phyloP scores from a whole-genome alignment of 2,888 invertebrate species.

The Hipparchia sbordonii region DNA sequence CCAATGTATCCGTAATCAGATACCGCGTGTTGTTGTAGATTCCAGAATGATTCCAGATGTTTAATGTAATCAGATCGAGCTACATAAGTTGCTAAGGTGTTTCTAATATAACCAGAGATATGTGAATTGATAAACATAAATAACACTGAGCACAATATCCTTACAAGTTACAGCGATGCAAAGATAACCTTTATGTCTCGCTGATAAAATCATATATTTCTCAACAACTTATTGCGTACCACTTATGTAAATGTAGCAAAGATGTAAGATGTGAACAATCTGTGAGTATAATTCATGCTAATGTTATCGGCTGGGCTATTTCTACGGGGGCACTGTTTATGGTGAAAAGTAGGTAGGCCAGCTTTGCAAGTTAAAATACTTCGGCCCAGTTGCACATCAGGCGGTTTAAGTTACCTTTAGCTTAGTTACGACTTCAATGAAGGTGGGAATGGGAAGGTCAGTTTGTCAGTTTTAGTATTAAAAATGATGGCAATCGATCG shows the following conservation, averaged over 20 bases:
- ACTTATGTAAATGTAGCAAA: conserved; percentile 36
- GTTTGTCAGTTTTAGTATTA: no score
- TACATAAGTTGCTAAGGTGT: conserved; percentile 18
- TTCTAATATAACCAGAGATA: conserved; percentile 21
- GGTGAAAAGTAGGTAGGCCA: conserved; percentile 65
- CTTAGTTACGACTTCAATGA: no score
- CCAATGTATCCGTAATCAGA: conserved; percentile 14
- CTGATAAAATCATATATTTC: conserved; percentile 27
- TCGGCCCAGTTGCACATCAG: background rate
- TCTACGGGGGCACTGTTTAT: conserved; percentile 64
- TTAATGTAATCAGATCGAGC: conserved; percentile 11
- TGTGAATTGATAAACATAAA: conserved; percentile 26
- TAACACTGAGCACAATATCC: conserved; percentile 24
- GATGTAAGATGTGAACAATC: conserved; percentile 50
- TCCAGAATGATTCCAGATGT: conserved; percentile 13
- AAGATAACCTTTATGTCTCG: conserved; percentile 28
- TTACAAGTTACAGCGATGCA: conserved; percentile 21
- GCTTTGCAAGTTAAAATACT: conserved; percentile 19
- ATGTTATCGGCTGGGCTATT: conserved; percentile 61
- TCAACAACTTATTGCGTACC: conserved; percentile 43
- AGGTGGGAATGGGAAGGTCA: no score
- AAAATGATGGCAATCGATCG: no score
- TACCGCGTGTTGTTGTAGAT: conserved; percentile 9
- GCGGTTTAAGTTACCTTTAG: no score
- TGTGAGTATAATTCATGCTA: conserved; percentile 74